phyloP scores from a whole-genome alignment of 2,797 vertebrate genomes.

The Sebastes oblongus region DNA sequence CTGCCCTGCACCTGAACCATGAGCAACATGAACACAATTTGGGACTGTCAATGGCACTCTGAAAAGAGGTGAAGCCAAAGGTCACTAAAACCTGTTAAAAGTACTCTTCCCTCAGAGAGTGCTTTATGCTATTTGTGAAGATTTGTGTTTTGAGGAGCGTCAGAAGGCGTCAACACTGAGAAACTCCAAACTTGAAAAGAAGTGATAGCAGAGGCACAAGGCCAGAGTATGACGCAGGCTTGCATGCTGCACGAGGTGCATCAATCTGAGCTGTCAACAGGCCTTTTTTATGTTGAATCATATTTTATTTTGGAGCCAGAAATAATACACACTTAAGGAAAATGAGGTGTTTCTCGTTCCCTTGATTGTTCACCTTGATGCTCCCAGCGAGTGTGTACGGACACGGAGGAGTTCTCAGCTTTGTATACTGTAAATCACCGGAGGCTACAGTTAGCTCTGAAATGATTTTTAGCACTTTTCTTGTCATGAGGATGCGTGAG shows the following conservation, averaged over 20 bases:
- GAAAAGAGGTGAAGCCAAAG: conserved; percentile 24
- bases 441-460: conserved; percentile 2
- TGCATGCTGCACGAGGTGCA: conserved; percentile 1
- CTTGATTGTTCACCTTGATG: conserved; percentile 48
- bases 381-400: conserved; percentile 2
- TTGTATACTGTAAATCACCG: conserved; percentile 31
- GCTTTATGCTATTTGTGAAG: neutral
- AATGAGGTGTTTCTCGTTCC: conserved; percentile 22
- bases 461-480: conserved; percentile 46
- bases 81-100: conserved; percentile 11
- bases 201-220: neutral
- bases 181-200: conserved; percentile 1
- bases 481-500: conserved; percentile 28
- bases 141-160: neutral
- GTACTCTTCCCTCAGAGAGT: neutral
- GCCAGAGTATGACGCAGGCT: neutral
- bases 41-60: neutral
- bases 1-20: conserved; percentile 60
- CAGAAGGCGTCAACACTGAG: neutral
- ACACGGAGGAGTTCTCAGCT: conserved; percentile 1
- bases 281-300: conserved; percentile 2
- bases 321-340: conserved; percentile 27
- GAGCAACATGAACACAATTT: conserved; percentile 24
- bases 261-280: conserved; percentile 17
- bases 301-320: conserved; percentile 33